Evolutionary conservation across 2,113 vertebrate genomes (phyloP).

Genomic region (Pristiophorus japonicus): DNA sequence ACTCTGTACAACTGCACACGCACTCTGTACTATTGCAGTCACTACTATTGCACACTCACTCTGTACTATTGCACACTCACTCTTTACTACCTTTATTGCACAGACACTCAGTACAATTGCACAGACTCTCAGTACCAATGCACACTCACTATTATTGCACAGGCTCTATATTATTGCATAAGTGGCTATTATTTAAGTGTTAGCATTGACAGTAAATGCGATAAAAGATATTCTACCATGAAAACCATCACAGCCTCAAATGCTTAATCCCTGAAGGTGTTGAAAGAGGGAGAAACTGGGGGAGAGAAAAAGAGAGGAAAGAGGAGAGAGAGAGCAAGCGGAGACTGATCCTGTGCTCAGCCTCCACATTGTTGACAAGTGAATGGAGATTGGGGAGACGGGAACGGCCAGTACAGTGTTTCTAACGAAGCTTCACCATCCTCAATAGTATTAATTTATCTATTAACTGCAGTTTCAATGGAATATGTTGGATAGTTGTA

Average conservation of each 20-base stretch:
- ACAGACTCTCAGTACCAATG: background rate
- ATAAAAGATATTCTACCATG: background rate
- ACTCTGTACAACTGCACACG: too few species aligned
- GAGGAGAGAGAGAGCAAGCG: conserved; percentile 3
- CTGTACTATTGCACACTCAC: too few species aligned
- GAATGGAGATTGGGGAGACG: background rate
- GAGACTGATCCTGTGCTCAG: background rate
- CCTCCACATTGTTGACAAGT: conserved; percentile 45
- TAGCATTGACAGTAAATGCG: background rate
- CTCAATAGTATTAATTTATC: background rate
- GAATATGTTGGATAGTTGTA: background rate
- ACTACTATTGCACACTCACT: too few species aligned
- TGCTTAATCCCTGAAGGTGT: too few species aligned
- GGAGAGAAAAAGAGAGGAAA: conserved; percentile 13
- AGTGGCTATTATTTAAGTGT: background rate
- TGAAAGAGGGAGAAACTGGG: background rate
- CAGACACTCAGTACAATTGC: too few species aligned
- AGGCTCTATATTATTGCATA: background rate
- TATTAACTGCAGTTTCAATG: background rate
- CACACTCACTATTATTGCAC: too few species aligned
- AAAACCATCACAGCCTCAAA: background rate
- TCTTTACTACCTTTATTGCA: too few species aligned
- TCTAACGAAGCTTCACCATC: background rate
- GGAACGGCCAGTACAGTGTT: background rate
- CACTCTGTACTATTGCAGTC: too few species aligned